phyloP scores from a whole-genome alignment of 2,888 invertebrate species.

The Tinea pellionella region DNA sequence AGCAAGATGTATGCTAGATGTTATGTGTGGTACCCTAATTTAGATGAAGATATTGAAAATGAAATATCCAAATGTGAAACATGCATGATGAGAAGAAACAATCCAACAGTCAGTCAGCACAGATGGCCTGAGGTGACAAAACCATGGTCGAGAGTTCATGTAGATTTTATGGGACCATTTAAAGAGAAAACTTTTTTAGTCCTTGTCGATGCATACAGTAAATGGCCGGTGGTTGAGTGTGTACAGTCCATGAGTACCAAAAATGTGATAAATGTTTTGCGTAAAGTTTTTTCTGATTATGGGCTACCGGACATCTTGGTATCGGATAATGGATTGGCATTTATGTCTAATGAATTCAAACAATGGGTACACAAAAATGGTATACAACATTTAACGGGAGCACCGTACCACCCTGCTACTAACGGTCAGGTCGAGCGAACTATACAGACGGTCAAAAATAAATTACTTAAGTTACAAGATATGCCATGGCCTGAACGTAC shows the following conservation, averaged over 20 bases:
- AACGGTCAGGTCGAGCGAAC: conserved; percentile 19
- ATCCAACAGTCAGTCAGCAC: conserved; percentile 15
- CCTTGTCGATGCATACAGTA: conserved; percentile 17
- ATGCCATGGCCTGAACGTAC: conserved; percentile 15
- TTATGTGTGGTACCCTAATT: conserved; percentile 19
- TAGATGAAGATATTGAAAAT: conserved; percentile 19
- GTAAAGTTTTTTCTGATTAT: conserved; percentile 10
- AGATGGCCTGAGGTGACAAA: conserved; percentile 17
- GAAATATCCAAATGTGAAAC: conserved; percentile 17
- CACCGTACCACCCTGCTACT: conserved; percentile 18
- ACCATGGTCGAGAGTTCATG: conserved; percentile 19
- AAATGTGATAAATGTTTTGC: neutral
- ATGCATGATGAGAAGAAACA: conserved; percentile 16
- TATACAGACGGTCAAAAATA: conserved; percentile 17
- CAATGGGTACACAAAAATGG: conserved; percentile 10
- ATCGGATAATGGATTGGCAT: conserved; percentile 12
- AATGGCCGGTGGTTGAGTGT: conserved; percentile 18
- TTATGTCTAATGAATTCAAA: conserved; percentile 13
- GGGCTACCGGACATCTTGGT: conserved; percentile 6
- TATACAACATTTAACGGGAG: conserved; percentile 14
- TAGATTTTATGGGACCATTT: conserved; percentile 20
- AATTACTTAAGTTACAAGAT: conserved; percentile 12
- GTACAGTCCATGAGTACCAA: conserved; percentile 1
- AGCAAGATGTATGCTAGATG: conserved; percentile 20
- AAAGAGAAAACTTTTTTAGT: conserved; percentile 18